Percentiles rank a stretch among this genome's conserved stretches.
Evolutionary conservation across 2,113 vertebrate species (phyloP).

Genomic region (Danio rerio): DNA sequence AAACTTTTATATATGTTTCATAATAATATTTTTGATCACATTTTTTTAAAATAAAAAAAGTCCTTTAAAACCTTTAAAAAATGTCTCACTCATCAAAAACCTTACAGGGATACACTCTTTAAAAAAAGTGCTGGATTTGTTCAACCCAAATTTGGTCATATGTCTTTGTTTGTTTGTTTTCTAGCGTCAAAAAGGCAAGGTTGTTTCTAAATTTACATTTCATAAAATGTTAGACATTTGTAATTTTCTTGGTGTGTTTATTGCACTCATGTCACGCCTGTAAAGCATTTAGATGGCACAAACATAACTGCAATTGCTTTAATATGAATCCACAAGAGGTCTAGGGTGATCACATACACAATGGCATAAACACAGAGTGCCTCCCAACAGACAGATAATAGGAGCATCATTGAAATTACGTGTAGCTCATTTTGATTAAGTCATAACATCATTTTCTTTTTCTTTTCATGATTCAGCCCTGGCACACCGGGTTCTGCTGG

Average conservation of each 20-base stretch:
- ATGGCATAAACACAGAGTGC: slow-evolving; percentile 1
- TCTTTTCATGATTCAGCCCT: not conserved
- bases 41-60: too few species aligned
- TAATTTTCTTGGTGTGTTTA: not conserved
- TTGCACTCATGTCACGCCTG: not conserved
- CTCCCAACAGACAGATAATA: slow-evolving; percentile 2
- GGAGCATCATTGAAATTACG: not conserved
- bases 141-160: too few species aligned
- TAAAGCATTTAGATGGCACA: slow-evolving; percentile 22
- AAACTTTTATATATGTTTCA: not conserved
- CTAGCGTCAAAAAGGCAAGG: not conserved
- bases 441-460: not conserved
- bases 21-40: not conserved
- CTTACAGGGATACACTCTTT: too few species aligned
- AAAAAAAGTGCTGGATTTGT: too few species aligned
- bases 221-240: not conserved
- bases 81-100: too few species aligned
- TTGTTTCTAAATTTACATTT: not conserved
- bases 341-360: slow-evolving; percentile 14
- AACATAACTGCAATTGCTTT: slow-evolving; percentile 28
- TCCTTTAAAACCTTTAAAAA: too few species aligned
- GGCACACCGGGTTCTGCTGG: not conserved
- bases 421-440: slow-evolving; percentile 20
- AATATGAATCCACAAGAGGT: slow-evolving; percentile 25
- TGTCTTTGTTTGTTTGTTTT: not conserved